Evolutionary conservation across 2,888 invertebrate species (phyloP).

Genomic region (Drosophila merina): DNA sequence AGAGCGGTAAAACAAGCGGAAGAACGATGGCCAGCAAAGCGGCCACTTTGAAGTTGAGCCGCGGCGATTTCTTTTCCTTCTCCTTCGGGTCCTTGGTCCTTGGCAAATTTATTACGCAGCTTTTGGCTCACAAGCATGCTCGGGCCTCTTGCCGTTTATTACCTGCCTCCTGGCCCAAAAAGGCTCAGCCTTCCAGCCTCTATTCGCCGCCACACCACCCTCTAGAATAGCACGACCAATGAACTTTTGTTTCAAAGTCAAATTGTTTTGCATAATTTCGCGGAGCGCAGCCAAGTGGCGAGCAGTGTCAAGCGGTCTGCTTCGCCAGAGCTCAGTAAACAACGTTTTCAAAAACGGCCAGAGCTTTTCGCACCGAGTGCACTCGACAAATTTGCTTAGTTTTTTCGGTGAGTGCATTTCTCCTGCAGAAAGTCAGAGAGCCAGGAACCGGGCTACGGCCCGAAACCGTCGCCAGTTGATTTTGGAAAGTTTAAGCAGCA

Average conservation of each 20-base stretch:
- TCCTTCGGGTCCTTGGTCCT: conserved; percentile 22
- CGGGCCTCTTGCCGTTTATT: conserved; percentile 44
- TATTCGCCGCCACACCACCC: background rate
- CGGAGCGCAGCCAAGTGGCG: conserved; percentile 66
- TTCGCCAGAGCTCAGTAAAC: conserved; percentile 51
- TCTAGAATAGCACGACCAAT: conserved; percentile 11
- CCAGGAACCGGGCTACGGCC: conserved; percentile 28
- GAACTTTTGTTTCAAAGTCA: conserved; percentile 68
- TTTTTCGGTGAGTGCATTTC: conserved; percentile 50
- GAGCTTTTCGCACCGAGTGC: conserved; percentile 51
- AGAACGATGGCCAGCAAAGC: conserved; percentile 52
- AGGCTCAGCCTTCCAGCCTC: background rate
- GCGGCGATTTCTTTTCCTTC: conserved; percentile 29
- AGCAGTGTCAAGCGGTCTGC: conserved; percentile 65
- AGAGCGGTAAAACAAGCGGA: conserved; percentile 63
- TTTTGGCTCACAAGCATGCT: conserved; percentile 53
- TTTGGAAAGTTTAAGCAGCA: conserved; percentile 45
- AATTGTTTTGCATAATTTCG: conserved; percentile 74
- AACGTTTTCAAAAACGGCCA: conserved; percentile 53
- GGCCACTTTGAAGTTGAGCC: conserved; percentile 32
- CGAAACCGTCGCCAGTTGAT: conserved; percentile 46
- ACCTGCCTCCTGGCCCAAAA: conserved; percentile 11
- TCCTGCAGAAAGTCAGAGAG: conserved; percentile 4
- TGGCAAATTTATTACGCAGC: conserved; percentile 70
- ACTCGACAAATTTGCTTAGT: conserved; percentile 72